Evolutionary conservation across 2,797 vertebrate genomes (phyloP), one percentile per base, ranked within the genome.

Genomic region (Pygocentrus nattereri): DNA sequence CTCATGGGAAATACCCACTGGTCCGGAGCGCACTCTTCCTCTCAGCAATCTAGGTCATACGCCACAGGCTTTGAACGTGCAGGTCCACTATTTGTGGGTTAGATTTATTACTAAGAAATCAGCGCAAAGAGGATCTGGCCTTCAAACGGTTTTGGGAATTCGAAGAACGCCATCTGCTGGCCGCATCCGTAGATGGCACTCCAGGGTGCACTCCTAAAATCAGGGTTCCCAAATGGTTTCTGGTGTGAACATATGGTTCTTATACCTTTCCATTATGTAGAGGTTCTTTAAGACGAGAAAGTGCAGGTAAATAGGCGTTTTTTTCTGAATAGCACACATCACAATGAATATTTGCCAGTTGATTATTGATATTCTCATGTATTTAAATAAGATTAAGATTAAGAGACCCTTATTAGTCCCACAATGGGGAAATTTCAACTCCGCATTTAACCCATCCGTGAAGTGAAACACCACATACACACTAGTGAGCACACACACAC

Each of bases 141-240:
- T 59, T 27, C 27, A 50, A 54, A 61, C 19, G 47, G 21, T 64
- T 25, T 41, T 56, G 25, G 69, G 54, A 78, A 69, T 69, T 72
- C 23, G 70, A 80, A 79, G 67, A 44, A 21, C 58, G 82, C 82
- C 85, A 80, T 71, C 80, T 86, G 80, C 85, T 86, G 85, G 85
- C 61, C 34, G 27, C 18, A 31, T 34, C 41, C 2, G 15, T 56
- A 31, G 74, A 8, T 13, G 1, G 50, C 72, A 58, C 8, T 52
- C 10, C 21, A 19, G 15, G 11, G 18, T 64, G n/a, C 16, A 5
- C 0, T 27, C 4, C 30, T 6, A 30, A 61, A 61, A 25, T 58
- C 23, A 58, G 62, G 58, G 5, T 62, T 62, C 27, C 7, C 31
- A 30, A 4, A 27, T 30, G 30, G 7, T 67, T 38, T 31, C 38